Evolutionary conservation across 2,113 vertebrate species (phyloP).

Genomic region (Misgurnus mizolepis): DNA sequence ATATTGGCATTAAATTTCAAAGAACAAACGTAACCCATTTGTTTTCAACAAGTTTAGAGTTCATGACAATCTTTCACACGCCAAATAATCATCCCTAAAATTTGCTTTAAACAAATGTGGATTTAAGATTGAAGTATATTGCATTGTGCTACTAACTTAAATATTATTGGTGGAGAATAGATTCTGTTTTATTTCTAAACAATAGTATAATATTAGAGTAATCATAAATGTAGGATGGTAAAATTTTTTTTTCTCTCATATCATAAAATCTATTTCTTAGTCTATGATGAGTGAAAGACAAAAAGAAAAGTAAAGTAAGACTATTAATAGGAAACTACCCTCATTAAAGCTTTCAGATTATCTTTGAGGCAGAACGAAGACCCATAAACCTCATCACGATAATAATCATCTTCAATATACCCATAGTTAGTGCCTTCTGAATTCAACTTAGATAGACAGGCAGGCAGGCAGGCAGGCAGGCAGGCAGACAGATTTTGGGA

Average conservation of each 20-base stretch:
- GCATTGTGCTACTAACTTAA: no score
- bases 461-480: not conserved
- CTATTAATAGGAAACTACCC: constrained; percentile 19
- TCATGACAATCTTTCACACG: not conserved
- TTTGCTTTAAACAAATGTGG: not conserved
- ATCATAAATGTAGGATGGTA: constrained; percentile 29
- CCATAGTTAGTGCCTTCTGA: not conserved
- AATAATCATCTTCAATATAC: not conserved
- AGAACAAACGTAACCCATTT: not conserved
- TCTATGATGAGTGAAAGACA: constrained; percentile 31
- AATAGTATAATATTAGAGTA: not conserved
- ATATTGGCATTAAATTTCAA: not conserved
- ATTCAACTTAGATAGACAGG: not conserved
- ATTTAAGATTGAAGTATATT: not conserved
- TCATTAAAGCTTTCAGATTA: constrained; percentile 11
- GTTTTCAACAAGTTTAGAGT: constrained; percentile 13
- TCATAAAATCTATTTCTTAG: constrained; percentile 43
- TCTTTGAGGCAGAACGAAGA: constrained; percentile 7
- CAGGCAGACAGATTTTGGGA: constrained; percentile 4
- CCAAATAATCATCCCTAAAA: not conserved
- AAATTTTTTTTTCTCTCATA: constrained; percentile 36
- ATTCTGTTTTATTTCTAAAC: not conserved
- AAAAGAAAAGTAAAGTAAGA: constrained; percentile 14
- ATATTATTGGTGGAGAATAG: not conserved
- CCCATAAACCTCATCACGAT: constrained; percentile 6